Evolutionary conservation across 2,797 vertebrate species (phyloP), one percentile per base, ranked within the genome.

Genomic region (Coluber constrictor): DNA sequence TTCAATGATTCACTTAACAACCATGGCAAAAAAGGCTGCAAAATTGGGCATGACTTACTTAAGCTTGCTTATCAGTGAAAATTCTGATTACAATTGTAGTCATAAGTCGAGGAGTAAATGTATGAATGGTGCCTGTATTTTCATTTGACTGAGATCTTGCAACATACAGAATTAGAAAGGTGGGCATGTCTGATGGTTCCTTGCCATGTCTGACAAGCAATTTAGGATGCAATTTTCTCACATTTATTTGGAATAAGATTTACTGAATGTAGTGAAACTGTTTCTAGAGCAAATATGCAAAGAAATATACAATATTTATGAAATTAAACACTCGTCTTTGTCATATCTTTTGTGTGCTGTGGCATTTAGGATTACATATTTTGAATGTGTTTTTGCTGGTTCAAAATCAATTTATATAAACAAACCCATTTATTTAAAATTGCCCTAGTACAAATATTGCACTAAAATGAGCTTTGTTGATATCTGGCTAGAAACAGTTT

Each of bases 371-470:
- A 60, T 55, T 87, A 61, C 32, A 87, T 87, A 16, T 29, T 87
- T 90, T 63, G 6, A 63, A 18, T 55, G n/a, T 55, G 56, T 27
- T 43, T 43, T 51, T 87, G 60, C n/a, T 86, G 59, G 32, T 70
- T 90, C 25, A 90, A 5, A 54, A 5, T 63, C n/a, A 60, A 89
- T 86, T 86, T 92, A 90, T 51, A 56, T 63, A 63, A 92, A 57
- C 20, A 90, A 93, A 90, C 25, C n/a, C n/a, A 87, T 90, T 32
- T 70, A 90, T 90, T 32, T 89, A 87, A 90, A 90, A 87, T 86
- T 29, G 10, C 37, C 89, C 56, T 13, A 79, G 10, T 59, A 43
- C 88, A 89, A 74, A 79, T 88, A 92, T n/a, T 89, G 63, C 66
- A 60, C 51, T 23, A 86, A 63, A 86, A 89, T 63, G 47, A 86